Conservation (phyloP, 2,797 vertebrate genomes). For the Falco cherrug region DNA sequence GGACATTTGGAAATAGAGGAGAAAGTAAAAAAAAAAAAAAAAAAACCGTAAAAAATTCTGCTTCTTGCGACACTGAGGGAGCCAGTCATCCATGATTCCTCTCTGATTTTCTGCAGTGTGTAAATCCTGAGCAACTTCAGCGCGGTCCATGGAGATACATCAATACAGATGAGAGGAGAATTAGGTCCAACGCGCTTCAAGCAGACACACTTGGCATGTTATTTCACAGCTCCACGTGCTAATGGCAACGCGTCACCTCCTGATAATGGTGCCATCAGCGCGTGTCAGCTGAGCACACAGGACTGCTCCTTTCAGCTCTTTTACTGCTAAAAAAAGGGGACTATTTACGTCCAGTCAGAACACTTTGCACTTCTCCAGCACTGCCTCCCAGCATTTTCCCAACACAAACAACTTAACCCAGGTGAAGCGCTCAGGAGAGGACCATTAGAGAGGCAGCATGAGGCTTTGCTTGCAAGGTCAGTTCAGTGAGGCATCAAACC, state of each 20-base stretch:
- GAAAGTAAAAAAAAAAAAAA: neutral
- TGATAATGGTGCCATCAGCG: neutral
- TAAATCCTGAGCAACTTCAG: neutral
- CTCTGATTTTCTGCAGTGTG: neutral
- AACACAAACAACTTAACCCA: neutral
- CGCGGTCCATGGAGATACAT: neutral
- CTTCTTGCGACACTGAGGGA: neutral
- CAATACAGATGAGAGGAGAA: neutral
- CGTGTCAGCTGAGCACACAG: neutral
- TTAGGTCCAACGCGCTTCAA: neutral
- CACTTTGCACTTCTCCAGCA: neutral
- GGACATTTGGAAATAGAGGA: slow-evolving; percentile 14
- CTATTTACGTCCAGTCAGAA: neutral
- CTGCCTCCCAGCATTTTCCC: neutral
- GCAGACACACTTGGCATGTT: neutral
- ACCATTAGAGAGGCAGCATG: neutral
- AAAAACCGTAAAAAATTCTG: too few relatives aligned
- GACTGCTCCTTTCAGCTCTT: neutral
- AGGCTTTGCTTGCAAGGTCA: neutral
- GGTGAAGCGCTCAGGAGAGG: neutral
- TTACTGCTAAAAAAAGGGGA: neutral
- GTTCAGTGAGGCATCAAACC: neutral
- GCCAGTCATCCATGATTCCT: neutral
- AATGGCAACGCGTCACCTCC: neutral
- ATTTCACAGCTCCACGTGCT: neutral